Base-by-base conservation (phyloP, 2,888 invertebrate species). In the Holacanthella duospinosa region DNA sequence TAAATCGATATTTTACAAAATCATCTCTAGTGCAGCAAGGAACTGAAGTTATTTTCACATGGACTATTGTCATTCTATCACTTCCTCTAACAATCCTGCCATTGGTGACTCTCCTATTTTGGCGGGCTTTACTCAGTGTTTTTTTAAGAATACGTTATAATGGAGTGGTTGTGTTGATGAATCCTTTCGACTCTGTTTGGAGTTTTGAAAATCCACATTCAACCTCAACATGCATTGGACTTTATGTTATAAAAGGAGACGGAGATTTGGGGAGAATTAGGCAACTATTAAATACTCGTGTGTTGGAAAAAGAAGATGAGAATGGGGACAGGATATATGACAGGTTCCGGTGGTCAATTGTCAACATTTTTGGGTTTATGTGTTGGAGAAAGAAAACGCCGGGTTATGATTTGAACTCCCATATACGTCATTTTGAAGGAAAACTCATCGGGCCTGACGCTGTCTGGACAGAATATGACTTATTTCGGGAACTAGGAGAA, bases 211-310 rank as follows among this genome's bases (percentile, higher is more conserved):
- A 59, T 19, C 63, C 59, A n/a, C 67, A 62, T 2, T 65, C 65
- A 2, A 60, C 66, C 3, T 69, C 69, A 6, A 55, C 67, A 1
- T 64, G 62, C 29, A 65, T 66, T n/a, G 68, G 67, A 27, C 36
- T 72, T 9, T 70, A 69, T 61, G 62, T 72, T 21, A 62, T 72
- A n/a, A 54, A 67, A 54, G 72, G 72, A n/a, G 60, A 57, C 29
- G 68, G 70, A 57, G 63, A 70, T 61, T 29, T 65, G 19, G 60
- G 59, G 12, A 65, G 62, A 48, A 66, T 72, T 43, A 54, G 29
- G 12, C 53, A 60, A 21, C 56, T 62, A 16, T 60, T 69, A 9
- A 29, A 59, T 2, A n/a, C 61, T 9, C 28, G 60, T 21, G n/a
- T 63, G 12, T 60, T 65, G 1, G 48, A 65, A 2, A 29, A 53